A percentile compares a stretch with the other conserved stretches of the same genome.
Evolutionary conservation across 2,797 vertebrate species (phyloP).

Genomic region (Parauchenoglanis punctatus): DNA sequence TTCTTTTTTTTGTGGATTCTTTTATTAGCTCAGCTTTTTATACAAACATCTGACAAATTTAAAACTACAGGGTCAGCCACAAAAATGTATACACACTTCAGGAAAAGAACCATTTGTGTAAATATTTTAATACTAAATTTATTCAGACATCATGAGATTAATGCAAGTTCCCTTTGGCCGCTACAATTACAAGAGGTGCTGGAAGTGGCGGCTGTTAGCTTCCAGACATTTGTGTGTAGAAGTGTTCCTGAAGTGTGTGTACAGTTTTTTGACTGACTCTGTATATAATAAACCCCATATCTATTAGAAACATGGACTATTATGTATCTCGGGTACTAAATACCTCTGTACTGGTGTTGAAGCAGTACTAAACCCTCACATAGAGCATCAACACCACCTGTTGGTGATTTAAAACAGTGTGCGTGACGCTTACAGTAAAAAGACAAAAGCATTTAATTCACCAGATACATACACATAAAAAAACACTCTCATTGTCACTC

Average conservation of each 20-base stretch:
- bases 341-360: neutral
- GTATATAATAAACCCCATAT: neutral
- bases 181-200: too few species aligned
- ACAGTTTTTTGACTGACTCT: too few species aligned
- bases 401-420: neutral
- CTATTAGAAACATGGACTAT: neutral
- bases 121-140: too few species aligned
- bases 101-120: too few species aligned
- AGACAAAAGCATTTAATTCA: neutral
- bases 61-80: neutral
- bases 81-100: too few species aligned
- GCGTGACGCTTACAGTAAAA: neutral
- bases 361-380: too few species aligned
- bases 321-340: neutral
- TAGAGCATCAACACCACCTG: neutral
- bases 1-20: neutral
- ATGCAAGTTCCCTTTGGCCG: too few species aligned
- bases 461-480: neutral
- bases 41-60: neutral
- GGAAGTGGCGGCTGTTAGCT: too few species aligned
- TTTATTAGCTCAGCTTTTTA: neutral
- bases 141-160: too few species aligned
- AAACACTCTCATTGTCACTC: neutral
- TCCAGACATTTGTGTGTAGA: too few species aligned
- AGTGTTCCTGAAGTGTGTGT: too few species aligned